Percentiles rank a stretch among this genome's conserved stretches.
These are phyloP conservation scores for Labeo rohita DNA, from an alignment of 2,113 vertebrate genomes.

Conservation along the genomic window DNA sequence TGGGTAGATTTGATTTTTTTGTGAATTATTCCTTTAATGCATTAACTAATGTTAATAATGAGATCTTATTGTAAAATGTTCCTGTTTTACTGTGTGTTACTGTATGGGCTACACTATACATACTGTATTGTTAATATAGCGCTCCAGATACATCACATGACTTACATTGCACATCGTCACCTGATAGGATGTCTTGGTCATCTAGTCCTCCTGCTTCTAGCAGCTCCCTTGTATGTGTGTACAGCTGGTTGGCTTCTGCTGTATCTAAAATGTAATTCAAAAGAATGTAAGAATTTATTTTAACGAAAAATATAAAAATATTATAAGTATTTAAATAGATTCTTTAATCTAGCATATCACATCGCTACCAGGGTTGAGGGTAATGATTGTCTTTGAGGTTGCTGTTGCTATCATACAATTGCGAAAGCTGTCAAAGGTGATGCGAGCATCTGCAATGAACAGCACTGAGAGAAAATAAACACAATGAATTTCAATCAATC, in stretches of 20 bases:
- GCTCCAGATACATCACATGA: neutral
- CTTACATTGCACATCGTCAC: conserved; percentile 82
- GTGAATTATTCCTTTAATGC: too few species aligned
- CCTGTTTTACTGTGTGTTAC: neutral
- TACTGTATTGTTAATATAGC: neutral
- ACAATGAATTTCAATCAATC: conserved; percentile 35
- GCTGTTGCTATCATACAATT: conserved; percentile 89
- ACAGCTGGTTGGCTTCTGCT: conserved; percentile 86
- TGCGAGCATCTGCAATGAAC: conserved; percentile 90
- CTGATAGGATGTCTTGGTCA: conserved; percentile 76
- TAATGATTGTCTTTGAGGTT: conserved; percentile 93
- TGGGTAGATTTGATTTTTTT: neutral
- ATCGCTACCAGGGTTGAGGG: conserved; percentile 90
- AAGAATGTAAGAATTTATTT: neutral
- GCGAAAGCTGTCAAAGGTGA: conserved; percentile 92
- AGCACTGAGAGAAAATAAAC: conserved; percentile 81
- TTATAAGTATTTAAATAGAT: neutral
- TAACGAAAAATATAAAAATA: neutral
- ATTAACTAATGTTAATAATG: too few species aligned
- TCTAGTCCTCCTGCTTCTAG: conserved; percentile 76
- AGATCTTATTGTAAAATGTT: too few species aligned
- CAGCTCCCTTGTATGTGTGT: conserved; percentile 83
- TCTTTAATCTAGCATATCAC: neutral
- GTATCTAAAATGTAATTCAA: conserved; percentile 77
- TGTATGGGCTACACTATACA: neutral